Conservation (phyloP, 2,113 vertebrate genomes). For the Sigmodon hispidus region DNA sequence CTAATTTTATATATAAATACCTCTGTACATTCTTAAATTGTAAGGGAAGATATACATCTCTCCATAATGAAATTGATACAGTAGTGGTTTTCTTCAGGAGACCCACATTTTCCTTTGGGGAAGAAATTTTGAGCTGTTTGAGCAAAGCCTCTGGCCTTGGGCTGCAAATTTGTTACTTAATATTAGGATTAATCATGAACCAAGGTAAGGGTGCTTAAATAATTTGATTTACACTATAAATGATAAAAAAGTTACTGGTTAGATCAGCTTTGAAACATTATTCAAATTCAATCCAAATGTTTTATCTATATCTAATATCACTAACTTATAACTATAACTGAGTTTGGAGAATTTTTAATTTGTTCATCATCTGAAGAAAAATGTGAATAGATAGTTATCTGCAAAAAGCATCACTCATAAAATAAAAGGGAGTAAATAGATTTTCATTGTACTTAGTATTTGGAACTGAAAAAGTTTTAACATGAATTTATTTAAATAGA, state of each 20-base stretch:
- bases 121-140: neutral
- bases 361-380: neutral
- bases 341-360: neutral
- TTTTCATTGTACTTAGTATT: neutral
- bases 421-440: neutral
- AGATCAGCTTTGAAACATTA: constrained; percentile 25
- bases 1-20: neutral
- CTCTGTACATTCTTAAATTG: neutral
- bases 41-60: neutral
- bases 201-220: neutral
- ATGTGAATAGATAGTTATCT: neutral
- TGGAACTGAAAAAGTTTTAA: neutral
- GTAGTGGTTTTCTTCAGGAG: neutral
- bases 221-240: neutral
- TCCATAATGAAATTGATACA: neutral
- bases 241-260: constrained; percentile 6
- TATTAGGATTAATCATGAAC: neutral
- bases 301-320: neutral
- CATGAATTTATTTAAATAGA: neutral
- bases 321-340: neutral
- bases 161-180: neutral
- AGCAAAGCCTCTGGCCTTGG: neutral
- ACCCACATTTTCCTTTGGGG: neutral
- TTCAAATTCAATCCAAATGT: neutral
- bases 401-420: neutral